A percentile compares a stretch with the other conserved stretches of the same genome.
phyloP scores from a whole-genome alignment of 2,888 invertebrate genomes.

The Meandrusa payeni region DNA sequence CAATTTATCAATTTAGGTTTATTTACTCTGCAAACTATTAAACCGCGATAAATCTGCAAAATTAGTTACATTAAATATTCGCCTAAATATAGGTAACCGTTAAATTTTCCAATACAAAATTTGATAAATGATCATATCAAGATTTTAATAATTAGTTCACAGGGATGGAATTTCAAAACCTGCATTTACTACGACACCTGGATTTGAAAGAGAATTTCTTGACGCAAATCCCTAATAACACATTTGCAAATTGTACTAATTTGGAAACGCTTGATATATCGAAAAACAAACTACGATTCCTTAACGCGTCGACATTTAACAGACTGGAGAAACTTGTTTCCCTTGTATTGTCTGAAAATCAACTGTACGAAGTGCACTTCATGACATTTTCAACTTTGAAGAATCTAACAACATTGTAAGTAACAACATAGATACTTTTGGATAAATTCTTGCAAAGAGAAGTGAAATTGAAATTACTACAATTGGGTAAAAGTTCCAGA shows the following conservation, averaged over 20 bases:
- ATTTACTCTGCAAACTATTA: no score
- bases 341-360: slow-evolving; percentile 86
- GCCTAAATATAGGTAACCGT: no score
- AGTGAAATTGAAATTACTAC: no score
- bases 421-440: slow-evolving; percentile 33
- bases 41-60: no score
- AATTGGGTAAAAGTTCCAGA: no score
- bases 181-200: slow-evolving; percentile 81
- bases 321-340: slow-evolving; percentile 84
- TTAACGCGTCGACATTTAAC: slow-evolving; percentile 81
- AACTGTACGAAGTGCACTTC: slow-evolving; percentile 82
- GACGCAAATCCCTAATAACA: slow-evolving; percentile 72
- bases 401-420: slow-evolving; percentile 86
- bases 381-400: slow-evolving; percentile 83
- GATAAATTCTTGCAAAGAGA: slow-evolving; percentile 2
- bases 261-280: slow-evolving; percentile 85
- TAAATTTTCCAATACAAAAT: no score
- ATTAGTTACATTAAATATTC: no score
- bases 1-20: no score
- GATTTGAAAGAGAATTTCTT: slow-evolving; percentile 86
- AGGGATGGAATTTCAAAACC: slow-evolving; percentile 76
- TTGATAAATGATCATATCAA: no score
- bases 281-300: slow-evolving; percentile 83
- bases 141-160: slow-evolving; percentile 64
- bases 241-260: slow-evolving; percentile 78